Percentiles rank a stretch among this genome's conserved stretches.
Conservation (phyloP, 2,113 vertebrate species). For the Genyomyrus donnyi region DNA sequence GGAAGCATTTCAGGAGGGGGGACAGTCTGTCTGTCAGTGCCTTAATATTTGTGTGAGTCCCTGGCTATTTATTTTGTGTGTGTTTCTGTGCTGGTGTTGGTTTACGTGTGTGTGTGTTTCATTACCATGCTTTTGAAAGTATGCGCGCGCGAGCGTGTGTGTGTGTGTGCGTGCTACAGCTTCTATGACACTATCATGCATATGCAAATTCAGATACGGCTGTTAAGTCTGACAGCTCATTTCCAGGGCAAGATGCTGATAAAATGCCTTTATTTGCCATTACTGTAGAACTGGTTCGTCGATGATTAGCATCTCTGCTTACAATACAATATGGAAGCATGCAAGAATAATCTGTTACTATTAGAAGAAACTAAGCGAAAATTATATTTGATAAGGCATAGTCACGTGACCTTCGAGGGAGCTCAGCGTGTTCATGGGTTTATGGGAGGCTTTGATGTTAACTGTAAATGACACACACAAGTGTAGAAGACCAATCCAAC, state of each 20-base stretch:
- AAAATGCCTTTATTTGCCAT: not conserved
- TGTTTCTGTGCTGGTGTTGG: not conserved
- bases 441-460: not conserved
- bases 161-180: not conserved
- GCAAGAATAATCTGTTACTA: not conserved
- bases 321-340: not conserved
- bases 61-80: not conserved
- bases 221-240: not conserved
- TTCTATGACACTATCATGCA: not conserved
- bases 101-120: not conserved
- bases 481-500: not conserved
- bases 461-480: not conserved
- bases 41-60: not conserved
- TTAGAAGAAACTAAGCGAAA: not conserved
- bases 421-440: not conserved
- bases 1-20: not conserved
- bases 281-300: not conserved
- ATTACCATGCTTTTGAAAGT: not conserved
- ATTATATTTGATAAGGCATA: not conserved
- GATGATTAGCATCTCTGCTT: not conserved
- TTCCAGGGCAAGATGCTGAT: not conserved
- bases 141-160: not conserved
- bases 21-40: not conserved
- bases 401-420: not conserved
- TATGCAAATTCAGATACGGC: not conserved